Conservation (phyloP, 2,888 invertebrate genomes). For the Bibio marci region DNA sequence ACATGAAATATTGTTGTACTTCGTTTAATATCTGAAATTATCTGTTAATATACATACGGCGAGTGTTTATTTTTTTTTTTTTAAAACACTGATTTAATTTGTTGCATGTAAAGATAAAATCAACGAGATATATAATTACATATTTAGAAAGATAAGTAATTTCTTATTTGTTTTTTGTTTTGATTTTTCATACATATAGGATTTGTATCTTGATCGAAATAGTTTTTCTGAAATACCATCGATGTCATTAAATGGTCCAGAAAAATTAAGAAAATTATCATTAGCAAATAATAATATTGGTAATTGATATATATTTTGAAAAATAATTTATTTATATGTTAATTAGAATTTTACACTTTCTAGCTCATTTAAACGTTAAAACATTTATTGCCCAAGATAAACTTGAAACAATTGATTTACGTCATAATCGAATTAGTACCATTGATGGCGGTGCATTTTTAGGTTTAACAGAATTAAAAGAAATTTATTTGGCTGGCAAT, state of each 20-base stretch:
- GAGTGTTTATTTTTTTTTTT: no score
- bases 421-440: conserved; percentile 53
- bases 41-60: no score
- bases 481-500: conserved; percentile 60
- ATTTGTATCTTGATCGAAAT: conserved; percentile 65
- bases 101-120: no score
- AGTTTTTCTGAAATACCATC: conserved; percentile 59
- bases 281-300: conserved; percentile 67
- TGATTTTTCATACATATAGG: conserved; percentile 30
- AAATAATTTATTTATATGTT: no score
- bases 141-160: no score
- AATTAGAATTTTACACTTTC: background rate
- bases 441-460: conserved; percentile 62
- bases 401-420: conserved; percentile 60
- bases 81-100: no score
- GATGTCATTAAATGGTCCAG: conserved; percentile 65
- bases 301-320: conserved; percentile 26
- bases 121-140: no score
- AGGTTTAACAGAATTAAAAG: conserved; percentile 45
- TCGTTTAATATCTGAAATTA: no score
- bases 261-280: conserved; percentile 51
- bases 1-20: no score
- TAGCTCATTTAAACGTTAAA: conserved; percentile 48
- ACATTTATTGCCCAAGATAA: conserved; percentile 53
- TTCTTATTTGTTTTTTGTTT: background rate